phyloP scores from a whole-genome alignment of 2,888 invertebrate genomes.

The Drosophila borealis region DNA sequence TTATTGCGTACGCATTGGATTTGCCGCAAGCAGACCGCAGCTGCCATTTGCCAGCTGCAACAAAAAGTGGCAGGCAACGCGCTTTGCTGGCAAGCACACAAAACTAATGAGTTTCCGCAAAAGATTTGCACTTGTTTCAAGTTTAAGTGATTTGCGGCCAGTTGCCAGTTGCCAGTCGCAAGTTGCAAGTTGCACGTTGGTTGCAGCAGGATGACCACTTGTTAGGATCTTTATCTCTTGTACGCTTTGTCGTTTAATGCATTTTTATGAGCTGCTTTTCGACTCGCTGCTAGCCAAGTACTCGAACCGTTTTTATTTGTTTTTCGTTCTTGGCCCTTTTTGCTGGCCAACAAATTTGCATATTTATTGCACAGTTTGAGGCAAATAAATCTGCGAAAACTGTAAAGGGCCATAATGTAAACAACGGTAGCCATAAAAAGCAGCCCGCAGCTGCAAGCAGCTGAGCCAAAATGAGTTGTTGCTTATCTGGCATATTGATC shows the following conservation, averaged over 20 bases:
- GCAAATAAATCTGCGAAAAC: conserved; percentile 67
- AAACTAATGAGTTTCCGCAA: conserved; percentile 73
- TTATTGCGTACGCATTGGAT: conserved; percentile 40
- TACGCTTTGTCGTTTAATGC: conserved; percentile 44
- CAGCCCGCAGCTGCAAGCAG: conserved; percentile 21
- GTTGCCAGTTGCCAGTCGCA: conserved; percentile 7
- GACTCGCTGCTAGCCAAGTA: conserved; percentile 13
- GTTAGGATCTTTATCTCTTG: conserved; percentile 10
- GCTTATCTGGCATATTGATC: conserved; percentile 71
- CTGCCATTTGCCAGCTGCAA: conserved; percentile 13
- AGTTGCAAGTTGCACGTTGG: neutral
- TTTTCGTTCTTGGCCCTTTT: conserved; percentile 17
- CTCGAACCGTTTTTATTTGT: conserved; percentile 33
- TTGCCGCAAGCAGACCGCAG: conserved; percentile 22
- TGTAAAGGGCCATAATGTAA: conserved; percentile 55
- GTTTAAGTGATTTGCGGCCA: conserved; percentile 36
- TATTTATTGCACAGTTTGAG: conserved; percentile 75
- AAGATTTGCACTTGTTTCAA: conserved; percentile 57
- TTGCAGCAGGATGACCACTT: conserved; percentile 28
- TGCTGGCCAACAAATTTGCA: conserved; percentile 64
- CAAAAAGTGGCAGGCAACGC: conserved; percentile 36
- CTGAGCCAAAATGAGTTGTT: conserved; percentile 52
- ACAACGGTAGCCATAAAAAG: conserved; percentile 61
- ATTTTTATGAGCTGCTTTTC: conserved; percentile 57
- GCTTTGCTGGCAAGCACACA: conserved; percentile 5